Evolutionary conservation across 1,140 invertebrate genomes (phyloP).

Genomic region (Drosophila truncata): DNA sequence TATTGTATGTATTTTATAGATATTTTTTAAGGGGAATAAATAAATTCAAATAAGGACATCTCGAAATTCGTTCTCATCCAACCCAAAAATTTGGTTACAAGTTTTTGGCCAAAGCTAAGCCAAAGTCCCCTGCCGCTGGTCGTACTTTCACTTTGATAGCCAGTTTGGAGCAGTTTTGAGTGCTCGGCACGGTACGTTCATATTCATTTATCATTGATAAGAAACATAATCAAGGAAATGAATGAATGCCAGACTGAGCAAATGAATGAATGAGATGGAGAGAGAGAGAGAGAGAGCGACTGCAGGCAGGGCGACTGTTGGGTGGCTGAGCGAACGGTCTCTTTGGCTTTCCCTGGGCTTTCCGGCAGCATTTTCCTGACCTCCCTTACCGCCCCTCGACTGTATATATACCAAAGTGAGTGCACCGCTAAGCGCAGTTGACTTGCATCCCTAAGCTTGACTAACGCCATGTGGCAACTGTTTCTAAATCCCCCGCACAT

Average conservation of each 20-base stretch:
- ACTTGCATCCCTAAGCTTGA: slow-evolving; percentile 66
- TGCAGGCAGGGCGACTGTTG: neutral
- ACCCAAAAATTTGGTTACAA: neutral
- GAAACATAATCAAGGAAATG: slow-evolving; percentile 83
- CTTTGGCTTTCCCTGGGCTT: neutral
- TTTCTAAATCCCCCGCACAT: slow-evolving; percentile 63
- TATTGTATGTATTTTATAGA: too few species aligned
- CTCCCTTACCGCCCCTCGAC: neutral
- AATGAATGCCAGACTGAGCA: slow-evolving; percentile 80
- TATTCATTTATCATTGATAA: slow-evolving; percentile 84
- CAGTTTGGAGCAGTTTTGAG: slow-evolving; percentile 78
- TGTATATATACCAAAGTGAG: slow-evolving; percentile 31
- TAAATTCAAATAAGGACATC: neutral
- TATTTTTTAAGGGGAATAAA: neutral
- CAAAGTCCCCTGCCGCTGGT: slow-evolving; percentile 32
- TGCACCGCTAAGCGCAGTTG: slow-evolving; percentile 57
- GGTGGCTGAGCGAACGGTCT: neutral
- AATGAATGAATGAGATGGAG: slow-evolving; percentile 77
- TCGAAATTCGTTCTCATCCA: neutral
- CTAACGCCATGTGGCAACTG: slow-evolving; percentile 70
- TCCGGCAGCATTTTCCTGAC: slow-evolving; percentile 1
- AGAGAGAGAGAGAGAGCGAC: slow-evolving; percentile 66
- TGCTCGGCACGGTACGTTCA: slow-evolving; percentile 61
- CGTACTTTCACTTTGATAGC: slow-evolving; percentile 76
- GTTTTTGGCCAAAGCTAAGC: slow-evolving; percentile 13